Conservation (phyloP, 2,888 invertebrate genomes). For the Heteromyza rotundicornis region DNA sequence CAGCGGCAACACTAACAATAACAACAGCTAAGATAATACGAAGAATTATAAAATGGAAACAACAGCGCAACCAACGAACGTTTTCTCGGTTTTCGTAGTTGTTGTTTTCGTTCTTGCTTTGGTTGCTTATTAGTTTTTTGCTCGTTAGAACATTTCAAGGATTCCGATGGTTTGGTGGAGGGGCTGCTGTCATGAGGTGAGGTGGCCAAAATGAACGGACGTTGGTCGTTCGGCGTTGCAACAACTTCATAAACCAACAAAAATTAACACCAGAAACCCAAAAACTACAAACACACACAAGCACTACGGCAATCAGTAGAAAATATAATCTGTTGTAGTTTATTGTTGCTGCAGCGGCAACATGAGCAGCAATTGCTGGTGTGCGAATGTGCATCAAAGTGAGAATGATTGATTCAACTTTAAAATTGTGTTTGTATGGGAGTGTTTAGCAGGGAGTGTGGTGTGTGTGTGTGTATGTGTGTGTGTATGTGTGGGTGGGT, state of each 20-base stretch:
- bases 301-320: constrained; percentile 19
- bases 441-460: neutral
- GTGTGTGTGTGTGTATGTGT: constrained; percentile 27
- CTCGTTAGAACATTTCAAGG: constrained; percentile 51
- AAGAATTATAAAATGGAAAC: constrained; percentile 54
- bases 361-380: constrained; percentile 19
- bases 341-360: constrained; percentile 21
- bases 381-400: constrained; percentile 60
- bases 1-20: constrained; percentile 19
- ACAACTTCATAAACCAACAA: constrained; percentile 57
- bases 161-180: neutral
- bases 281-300: constrained; percentile 28
- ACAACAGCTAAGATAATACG: constrained; percentile 45
- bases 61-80: constrained; percentile 5
- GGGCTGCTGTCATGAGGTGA: neutral
- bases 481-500: constrained; percentile 25
- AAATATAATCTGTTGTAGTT: constrained; percentile 23
- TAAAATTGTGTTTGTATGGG: constrained; percentile 44
- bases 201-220: neutral
- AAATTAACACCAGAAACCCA: constrained; percentile 55
- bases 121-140: constrained; percentile 60
- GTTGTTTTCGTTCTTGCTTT: constrained; percentile 50
- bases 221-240: neutral
- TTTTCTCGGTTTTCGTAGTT: constrained; percentile 44
- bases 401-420: constrained; percentile 61